Evolutionary conservation across 1,140 invertebrate genomes (phyloP), one percentile per base, ranked within the genome.

Genomic region (Drosophila prosaltans): DNA sequence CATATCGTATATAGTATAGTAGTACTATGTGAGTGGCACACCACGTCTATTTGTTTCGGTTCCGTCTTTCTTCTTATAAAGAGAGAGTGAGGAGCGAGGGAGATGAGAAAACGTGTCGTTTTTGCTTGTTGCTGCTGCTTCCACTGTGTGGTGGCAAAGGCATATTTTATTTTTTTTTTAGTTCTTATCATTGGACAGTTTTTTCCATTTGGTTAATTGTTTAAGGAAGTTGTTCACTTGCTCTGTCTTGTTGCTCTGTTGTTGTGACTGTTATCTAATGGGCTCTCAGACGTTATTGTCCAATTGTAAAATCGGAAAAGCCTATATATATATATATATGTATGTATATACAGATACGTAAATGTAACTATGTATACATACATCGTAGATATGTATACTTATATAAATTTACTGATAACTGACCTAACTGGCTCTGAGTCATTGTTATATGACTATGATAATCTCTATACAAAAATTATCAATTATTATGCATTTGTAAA

Each of bases 161-260:
- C 28, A 39, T 70, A 43, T 54, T 48, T 68, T 55, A 41, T 63
- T 48, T 26, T 16, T n/a, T 16, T 54, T 55, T 36, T 10, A 32
- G 5, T 9, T 71, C 59, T 89, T 89, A 84, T 80, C 76, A 65
- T 30, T 60, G 45, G 54, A 68, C 76, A 77, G 6, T 61, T 72
- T 78, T 66, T 57, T 64, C 67, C 81, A 80, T 80, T 88, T 80
- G 72, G 73, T 72, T 90, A 89, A 89, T 89, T 89, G 69, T 77
- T 80, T 74, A 59, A 84, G 83, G 84, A 89, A 88, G 76, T 90
- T 64, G 65, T 72, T 45, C 55, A 4, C 16, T 51, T 41, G 21
- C 21, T 16, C 21, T 28, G 39, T n/a, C n/a, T 43, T 11, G 1
- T 43, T 26, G 7, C 21, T 51, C 9, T 16, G 48, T n/a, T 26